Conservation (phyloP, 2,797 vertebrate species). For the Chaunax sp. region DNA sequence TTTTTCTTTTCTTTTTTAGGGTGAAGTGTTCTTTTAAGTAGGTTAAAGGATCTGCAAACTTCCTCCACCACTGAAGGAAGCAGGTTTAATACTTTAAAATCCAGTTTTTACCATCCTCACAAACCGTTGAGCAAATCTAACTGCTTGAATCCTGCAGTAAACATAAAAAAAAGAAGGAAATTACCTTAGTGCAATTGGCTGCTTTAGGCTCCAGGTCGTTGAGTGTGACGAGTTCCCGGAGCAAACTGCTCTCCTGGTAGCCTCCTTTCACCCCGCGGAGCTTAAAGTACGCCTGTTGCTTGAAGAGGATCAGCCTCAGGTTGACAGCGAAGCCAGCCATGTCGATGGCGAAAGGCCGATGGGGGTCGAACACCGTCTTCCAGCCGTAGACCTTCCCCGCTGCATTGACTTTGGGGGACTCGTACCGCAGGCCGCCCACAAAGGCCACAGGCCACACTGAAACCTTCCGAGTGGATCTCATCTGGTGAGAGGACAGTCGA, state of each 20-base stretch:
- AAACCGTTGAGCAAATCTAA: conserved; percentile 18
- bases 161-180: not conserved
- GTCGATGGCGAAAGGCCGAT: conserved; percentile 98
- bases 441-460: conserved; percentile 99
- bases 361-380: conserved; percentile 98
- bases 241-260: conserved; percentile 98
- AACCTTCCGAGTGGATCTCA: conserved; percentile 95
- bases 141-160: conserved; percentile 15
- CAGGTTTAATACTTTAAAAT: not conserved
- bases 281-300: conserved; percentile 98
- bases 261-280: conserved; percentile 97
- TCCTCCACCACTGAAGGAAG: not conserved
- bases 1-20: too few relatives aligned
- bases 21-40: not conserved
- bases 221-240: conserved; percentile 95
- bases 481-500: conserved; percentile 77
- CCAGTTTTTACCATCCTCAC: not conserved
- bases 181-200: conserved; percentile 99
- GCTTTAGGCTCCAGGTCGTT: conserved; percentile 98
- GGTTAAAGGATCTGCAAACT: not conserved
- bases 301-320: conserved; percentile 94
- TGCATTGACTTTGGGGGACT: conserved; percentile 95
- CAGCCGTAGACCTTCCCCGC: conserved; percentile 98
- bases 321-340: conserved; percentile 99
- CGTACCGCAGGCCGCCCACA: conserved; percentile 94